A percentile compares a stretch with the other conserved stretches of the same genome.
Conservation (phyloP, 2,113 vertebrate species). For the Oryctolagus cuniculus region DNA sequence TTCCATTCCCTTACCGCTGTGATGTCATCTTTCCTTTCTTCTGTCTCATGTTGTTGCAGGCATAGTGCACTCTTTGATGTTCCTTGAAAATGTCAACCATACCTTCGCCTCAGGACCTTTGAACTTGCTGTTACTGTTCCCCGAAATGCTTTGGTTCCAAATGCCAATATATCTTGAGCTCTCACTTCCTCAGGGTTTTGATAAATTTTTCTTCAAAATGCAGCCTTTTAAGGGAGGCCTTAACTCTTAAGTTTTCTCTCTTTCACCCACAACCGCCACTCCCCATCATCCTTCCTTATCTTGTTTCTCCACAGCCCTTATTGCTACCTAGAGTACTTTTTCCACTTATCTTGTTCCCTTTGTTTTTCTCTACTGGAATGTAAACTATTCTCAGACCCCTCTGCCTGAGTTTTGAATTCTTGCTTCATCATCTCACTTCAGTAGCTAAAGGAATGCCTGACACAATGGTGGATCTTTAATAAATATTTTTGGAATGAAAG, state of each 20-base stretch:
- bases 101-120: neutral
- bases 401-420: neutral
- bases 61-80: neutral
- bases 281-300: neutral
- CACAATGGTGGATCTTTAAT: neutral
- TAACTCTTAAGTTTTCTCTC: neutral
- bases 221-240: neutral
- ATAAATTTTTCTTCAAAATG: neutral
- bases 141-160: neutral
- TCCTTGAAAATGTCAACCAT: neutral
- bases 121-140: neutral
- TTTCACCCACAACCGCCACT: rapidly evolving
- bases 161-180: neutral
- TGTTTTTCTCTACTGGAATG: neutral
- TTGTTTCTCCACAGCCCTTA: neutral
- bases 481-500: constrained; percentile 37
- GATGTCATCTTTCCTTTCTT: neutral
- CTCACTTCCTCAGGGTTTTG: neutral
- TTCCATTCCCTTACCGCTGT: neutral
- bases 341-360: neutral
- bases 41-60: neutral
- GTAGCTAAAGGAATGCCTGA: neutral
- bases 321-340: neutral
- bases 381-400: neutral
- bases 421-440: neutral